Evolutionary conservation across 1,140 invertebrate species (phyloP), one percentile per base, ranked within the genome.

Genomic region (Microplitis mediator): DNA sequence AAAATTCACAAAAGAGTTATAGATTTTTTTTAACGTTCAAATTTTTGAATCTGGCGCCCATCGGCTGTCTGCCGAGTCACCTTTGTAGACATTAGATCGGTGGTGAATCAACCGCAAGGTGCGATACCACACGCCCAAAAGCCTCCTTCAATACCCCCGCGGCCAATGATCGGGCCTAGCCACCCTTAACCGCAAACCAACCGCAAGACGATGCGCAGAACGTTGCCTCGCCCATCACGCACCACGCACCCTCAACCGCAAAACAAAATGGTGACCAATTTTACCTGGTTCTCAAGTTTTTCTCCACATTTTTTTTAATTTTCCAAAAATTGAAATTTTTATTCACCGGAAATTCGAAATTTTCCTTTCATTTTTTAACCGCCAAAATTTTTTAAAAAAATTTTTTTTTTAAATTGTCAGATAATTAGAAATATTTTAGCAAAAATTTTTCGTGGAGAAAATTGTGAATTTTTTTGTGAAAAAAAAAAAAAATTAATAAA

Each of bases 161-260:
- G 86, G 86, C 86, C 86, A 87, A 86, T 87, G 86, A 87, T 86
- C 85, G 82, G 80, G 80, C 83, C 83, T 85, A 83, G 83, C 83
- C 81, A 81, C 81, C 84, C 81, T 81, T 80, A 84, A 86, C 85
- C 86, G 75, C 86, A 87, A 87, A 87, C 86, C 85, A 87, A 87
- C 86, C 86, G 85, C 86, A 87, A 87, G 86, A 86, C 85, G 86
- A 86, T 87, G 86, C 86, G 86, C 86, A 86, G 85, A 85, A 84
- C 83, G 78, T 78, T 58, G 36, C 72, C 74, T 75, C 63, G 60
- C 72, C 71, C 64, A 68, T 73, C 77, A 78, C 78, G 79, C 79
- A 81, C 79, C 77, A 78, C 79, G 80, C 79, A 80, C 80, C 74
- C 68, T 78, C 81, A 70, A 87, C 86, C 86, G 79, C 86, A 86